Percentiles rank a stretch among this genome's conserved stretches.
Conservation (phyloP, 2,888 invertebrate species). For the Notocelia uddmanniana region DNA sequence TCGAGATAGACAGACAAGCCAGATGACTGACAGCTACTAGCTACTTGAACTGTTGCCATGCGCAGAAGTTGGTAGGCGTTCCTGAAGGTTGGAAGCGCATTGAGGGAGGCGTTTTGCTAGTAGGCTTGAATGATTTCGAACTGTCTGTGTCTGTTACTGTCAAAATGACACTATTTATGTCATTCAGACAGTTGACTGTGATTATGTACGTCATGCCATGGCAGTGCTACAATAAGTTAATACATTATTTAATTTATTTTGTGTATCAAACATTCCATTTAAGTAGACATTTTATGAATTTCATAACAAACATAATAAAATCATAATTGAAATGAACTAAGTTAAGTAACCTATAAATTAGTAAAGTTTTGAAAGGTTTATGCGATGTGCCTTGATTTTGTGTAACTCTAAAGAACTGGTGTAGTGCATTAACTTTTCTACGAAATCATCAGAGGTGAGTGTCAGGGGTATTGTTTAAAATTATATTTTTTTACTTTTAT, state of each 20-base stretch:
- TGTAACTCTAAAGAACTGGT: conserved; percentile 32
- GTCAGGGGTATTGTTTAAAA: background rate
- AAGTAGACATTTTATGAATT: conserved; percentile 6
- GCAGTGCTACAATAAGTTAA: conserved; percentile 35
- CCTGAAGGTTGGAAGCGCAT: background rate
- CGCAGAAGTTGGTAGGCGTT: background rate
- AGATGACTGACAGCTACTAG: conserved; percentile 38
- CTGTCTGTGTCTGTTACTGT: background rate
- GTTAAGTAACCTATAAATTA: conserved; percentile 15
- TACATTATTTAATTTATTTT: conserved; percentile 38
- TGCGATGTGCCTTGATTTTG: conserved; percentile 36
- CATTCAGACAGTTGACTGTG: conserved; percentile 18
- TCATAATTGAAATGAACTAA: conserved; percentile 24
- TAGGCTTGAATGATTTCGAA: conserved; percentile 10
- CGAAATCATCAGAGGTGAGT: conserved; percentile 26
- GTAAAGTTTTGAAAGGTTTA: conserved; percentile 15
- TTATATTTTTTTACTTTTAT: too few relatives aligned
- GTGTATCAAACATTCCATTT: conserved; percentile 38
- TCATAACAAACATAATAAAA: conserved; percentile 1
- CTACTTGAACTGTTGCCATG: conserved; percentile 37
- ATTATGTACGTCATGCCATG: conserved; percentile 28
- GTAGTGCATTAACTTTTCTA: conserved; percentile 19
- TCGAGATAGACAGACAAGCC: background rate
- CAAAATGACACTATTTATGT: conserved; percentile 10
- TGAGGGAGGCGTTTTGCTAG: background rate